Percentiles rank a stretch among this genome's conserved stretches.
Evolutionary conservation across 2,113 vertebrate species (phyloP).

Genomic region (Laterallus jamaicensis): DNA sequence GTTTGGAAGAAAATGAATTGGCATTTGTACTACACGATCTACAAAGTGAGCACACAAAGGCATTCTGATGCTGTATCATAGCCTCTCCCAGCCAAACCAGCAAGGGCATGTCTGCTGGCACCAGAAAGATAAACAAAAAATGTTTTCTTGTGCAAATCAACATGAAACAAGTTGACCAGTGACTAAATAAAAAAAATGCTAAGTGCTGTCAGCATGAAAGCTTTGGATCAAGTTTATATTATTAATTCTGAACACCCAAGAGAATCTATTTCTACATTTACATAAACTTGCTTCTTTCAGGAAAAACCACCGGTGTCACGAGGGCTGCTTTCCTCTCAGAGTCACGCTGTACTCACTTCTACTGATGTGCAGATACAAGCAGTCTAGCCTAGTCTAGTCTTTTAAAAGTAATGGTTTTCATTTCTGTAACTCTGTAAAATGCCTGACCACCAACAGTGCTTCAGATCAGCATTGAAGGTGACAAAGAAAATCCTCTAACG

Average conservation of each 20-base stretch:
- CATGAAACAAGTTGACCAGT: constrained; percentile 6
- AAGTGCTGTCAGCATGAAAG: not conserved
- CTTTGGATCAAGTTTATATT: not conserved
- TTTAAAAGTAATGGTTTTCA: not conserved
- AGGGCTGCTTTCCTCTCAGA: not conserved
- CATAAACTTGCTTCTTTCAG: not conserved
- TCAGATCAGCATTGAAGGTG: not conserved
- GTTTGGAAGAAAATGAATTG: constrained; percentile 1
- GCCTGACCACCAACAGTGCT: not conserved
- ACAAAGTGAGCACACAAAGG: constrained; percentile 21
- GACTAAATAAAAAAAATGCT: not conserved
- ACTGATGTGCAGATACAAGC: not conserved
- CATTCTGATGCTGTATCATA: constrained; percentile 3
- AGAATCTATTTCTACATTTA: not conserved
- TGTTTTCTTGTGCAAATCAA: constrained; percentile 31
- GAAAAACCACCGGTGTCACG: not conserved
- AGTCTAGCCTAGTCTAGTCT: not conserved
- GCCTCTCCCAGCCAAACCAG: constrained; percentile 54
- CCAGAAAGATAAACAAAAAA: not conserved
- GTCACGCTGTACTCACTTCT: not conserved
- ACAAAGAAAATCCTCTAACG: not conserved
- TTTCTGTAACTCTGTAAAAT: not conserved
- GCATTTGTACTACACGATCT: not conserved
- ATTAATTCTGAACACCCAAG: not conserved
- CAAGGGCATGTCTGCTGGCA: constrained; percentile 54